Conservation (phyloP, 2,797 vertebrate genomes). For the Hylomyscus alleni region DNA sequence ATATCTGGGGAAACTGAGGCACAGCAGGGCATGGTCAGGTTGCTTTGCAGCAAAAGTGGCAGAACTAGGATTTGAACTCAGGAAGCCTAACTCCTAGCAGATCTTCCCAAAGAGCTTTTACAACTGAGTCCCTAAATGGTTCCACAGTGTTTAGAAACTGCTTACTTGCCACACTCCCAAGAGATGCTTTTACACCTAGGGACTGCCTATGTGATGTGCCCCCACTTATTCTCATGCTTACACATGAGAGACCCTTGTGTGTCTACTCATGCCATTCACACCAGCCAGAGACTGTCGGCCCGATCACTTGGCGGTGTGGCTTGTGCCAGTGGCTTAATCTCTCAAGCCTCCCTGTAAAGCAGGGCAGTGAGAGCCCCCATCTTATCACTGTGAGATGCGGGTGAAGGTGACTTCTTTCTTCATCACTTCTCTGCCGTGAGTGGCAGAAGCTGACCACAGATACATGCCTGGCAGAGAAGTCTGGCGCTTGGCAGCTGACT, state of each 20-base stretch:
- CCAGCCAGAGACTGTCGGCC: rapidly evolving
- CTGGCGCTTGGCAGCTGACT: neutral
- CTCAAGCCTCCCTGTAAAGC: neutral
- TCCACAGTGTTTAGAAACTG: neutral
- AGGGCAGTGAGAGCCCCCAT: neutral
- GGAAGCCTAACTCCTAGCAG: neutral
- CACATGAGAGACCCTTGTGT: rapidly evolving
- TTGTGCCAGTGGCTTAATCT: neutral
- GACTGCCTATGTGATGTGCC: rapidly evolving
- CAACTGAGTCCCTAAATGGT: neutral
- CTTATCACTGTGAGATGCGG: neutral
- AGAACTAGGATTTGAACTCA: neutral
- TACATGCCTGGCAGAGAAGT: rapidly evolving
- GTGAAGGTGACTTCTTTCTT: too few species aligned
- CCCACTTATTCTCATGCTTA: neutral
- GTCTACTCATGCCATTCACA: neutral
- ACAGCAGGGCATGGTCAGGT: too few species aligned
- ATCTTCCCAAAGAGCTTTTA: neutral
- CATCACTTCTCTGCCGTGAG: rapidly evolving
- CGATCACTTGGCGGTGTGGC: neutral
- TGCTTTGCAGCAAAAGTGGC: neutral
- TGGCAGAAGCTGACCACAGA: too few species aligned
- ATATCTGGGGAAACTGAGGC: too few species aligned
- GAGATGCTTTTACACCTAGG: too few species aligned
- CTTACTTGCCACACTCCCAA: too few species aligned